Base-by-base conservation (phyloP, 2,888 invertebrate species). In the Arctia plantaginis region DNA sequence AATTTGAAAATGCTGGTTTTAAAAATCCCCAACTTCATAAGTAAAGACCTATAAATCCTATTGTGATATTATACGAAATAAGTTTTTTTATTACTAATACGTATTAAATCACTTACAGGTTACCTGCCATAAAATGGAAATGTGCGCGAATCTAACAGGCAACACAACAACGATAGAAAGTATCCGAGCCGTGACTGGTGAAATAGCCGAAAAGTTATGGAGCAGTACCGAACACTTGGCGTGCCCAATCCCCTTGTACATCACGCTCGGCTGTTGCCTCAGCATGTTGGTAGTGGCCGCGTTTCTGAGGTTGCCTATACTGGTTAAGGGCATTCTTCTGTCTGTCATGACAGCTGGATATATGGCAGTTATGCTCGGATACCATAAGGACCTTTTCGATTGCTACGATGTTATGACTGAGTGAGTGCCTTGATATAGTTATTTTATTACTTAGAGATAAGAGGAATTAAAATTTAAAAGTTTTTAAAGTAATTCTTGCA, bases 231-330 rank as follows among this genome's bases (percentile, higher is more conserved):
- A 97, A 78, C 98, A 98, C 90, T 96, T 98, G 70, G 97, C 97
- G 30, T 98, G 98, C 87, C 98, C 98, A 0, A 94, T 98, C 73
- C 99, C 99, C 0, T 97, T 98, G 76, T 99, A 99, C 92, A 97
- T 99, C 65, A 97, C 98, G 10, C 93, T 99, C 23, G 98, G 98
- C 20, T 98, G 98, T 86, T 97, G 98, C 72, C 96, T 99, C 82
- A 98, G 98, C 72, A 98, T 98, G 93, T 96, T 99, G 75, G 97
- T 98, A 0, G 98, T 98, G 44, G 98, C 98, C 0, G 97, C 98
- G 76, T 99, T 99, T 93, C 96, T 99, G 71, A 96, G 97, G 79
- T 96, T 99, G 71, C 98, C 98, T 15, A 98, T 99, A 82, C 93
- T 98, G 80, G 96, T 98, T 79, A 99, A 99, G 93, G 97, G 98